These are phyloP conservation scores for Cuculus canorus DNA, from an alignment of 2,797 vertebrate species.

Conservation along the genomic window DNA sequence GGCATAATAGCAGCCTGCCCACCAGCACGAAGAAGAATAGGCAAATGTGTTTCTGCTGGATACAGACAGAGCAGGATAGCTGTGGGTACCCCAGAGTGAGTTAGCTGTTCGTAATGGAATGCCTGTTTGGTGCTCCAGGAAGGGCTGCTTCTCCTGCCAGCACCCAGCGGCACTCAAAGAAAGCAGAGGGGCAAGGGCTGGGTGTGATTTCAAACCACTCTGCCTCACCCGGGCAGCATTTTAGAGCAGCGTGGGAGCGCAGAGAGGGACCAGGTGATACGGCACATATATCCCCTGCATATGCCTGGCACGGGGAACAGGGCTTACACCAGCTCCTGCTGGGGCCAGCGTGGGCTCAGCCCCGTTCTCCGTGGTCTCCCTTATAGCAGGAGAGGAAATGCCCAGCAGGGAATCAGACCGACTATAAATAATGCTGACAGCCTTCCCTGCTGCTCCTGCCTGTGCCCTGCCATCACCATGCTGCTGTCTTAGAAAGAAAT, in stretches of 20 bases:
- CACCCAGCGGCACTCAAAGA: not conserved
- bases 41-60: not conserved
- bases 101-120: not conserved
- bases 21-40: not conserved
- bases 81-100: not conserved
- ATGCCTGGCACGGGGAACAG: accelerated
- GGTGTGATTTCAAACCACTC: not conserved
- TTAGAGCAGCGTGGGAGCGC: accelerated
- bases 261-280: not conserved
- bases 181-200: not conserved
- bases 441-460: not conserved
- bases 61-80: not conserved
- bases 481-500: not conserved
- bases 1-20: not conserved
- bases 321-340: accelerated
- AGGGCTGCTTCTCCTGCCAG: not conserved
- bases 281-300: not conserved
- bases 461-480: not conserved
- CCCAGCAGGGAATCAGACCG: accelerated
- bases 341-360: not conserved
- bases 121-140: not conserved
- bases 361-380: accelerated
- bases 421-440: no score
- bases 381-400: not conserved
- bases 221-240: not conserved